Percentiles rank a stretch among this genome's conserved stretches.
Evolutionary conservation across 2,797 vertebrate species (phyloP).

Genomic region (Fistularia commersonii): DNA sequence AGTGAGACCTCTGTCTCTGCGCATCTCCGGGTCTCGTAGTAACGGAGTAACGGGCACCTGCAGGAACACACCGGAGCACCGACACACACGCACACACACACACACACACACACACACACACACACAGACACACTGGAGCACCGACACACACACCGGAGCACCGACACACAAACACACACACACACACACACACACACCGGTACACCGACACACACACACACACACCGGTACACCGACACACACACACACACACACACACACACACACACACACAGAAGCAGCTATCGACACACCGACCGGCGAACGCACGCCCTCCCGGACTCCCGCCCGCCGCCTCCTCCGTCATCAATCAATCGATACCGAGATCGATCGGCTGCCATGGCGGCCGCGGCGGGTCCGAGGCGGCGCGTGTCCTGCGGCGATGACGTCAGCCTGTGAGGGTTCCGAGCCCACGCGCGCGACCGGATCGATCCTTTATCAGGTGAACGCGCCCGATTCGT

Average conservation of each 20-base stretch:
- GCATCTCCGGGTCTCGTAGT: constrained; percentile 35
- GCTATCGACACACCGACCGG: too few species aligned
- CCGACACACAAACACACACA: too few species aligned
- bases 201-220: too few species aligned
- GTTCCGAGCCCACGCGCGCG: constrained; percentile 21
- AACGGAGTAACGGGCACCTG: constrained; percentile 65
- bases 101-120: too few species aligned
- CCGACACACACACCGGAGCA: too few species aligned
- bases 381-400: constrained; percentile 10
- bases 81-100: too few species aligned
- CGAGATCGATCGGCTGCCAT: constrained; percentile 25
- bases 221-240: too few species aligned
- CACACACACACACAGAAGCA: too few species aligned
- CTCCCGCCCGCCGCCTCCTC: not conserved
- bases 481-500: constrained; percentile 29
- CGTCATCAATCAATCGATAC: constrained; percentile 7
- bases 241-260: too few species aligned
- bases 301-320: not conserved
- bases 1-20: constrained; percentile 17
- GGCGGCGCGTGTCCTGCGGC: constrained; percentile 42
- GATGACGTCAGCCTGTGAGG: constrained; percentile 59
- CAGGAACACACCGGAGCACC: constrained; percentile 55
- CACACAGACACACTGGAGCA: too few species aligned
- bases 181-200: too few species aligned
- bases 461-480: constrained; percentile 53